Conservation (phyloP, 2,888 invertebrate species). For the Acrobasis suavella region DNA sequence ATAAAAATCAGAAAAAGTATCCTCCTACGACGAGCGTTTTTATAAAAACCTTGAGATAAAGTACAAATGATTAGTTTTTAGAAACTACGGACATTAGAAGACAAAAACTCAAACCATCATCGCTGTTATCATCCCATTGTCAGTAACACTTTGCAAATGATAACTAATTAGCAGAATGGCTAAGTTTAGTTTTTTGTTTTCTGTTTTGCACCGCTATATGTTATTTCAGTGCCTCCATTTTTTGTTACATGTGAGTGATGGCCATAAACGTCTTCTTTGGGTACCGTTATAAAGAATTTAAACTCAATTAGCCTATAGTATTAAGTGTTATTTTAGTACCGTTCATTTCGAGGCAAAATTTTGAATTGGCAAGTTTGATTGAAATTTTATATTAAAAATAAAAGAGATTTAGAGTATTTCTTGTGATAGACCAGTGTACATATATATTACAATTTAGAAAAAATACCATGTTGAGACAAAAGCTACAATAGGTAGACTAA, state of each 20-base stretch:
- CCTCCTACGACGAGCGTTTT: too few relatives aligned
- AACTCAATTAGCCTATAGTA: slow-evolving; percentile 2
- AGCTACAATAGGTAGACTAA: too few relatives aligned
- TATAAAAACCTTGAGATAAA: background rate
- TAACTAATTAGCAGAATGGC: slow-evolving; percentile 7
- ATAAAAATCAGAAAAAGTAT: too few relatives aligned
- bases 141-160: background rate
- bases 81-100: slow-evolving; percentile 4
- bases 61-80: background rate
- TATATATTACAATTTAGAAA: too few relatives aligned
- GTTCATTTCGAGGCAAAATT: background rate
- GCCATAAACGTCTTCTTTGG: background rate
- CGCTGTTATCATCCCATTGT: background rate
- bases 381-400: background rate
- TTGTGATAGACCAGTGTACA: too few relatives aligned
- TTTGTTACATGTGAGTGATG: slow-evolving; percentile 3
- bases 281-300: slow-evolving; percentile 2
- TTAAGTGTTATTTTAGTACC: background rate
- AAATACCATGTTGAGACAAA: too few relatives aligned
- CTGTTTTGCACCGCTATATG: background rate
- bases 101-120: background rate
- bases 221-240: background rate
- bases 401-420: too few relatives aligned
- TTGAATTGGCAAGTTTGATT: background rate
- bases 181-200: background rate